Evolutionary conservation across 2,113 vertebrate genomes (phyloP), one percentile per base, ranked within the genome.

Genomic region (Platysternon megacephalum): DNA sequence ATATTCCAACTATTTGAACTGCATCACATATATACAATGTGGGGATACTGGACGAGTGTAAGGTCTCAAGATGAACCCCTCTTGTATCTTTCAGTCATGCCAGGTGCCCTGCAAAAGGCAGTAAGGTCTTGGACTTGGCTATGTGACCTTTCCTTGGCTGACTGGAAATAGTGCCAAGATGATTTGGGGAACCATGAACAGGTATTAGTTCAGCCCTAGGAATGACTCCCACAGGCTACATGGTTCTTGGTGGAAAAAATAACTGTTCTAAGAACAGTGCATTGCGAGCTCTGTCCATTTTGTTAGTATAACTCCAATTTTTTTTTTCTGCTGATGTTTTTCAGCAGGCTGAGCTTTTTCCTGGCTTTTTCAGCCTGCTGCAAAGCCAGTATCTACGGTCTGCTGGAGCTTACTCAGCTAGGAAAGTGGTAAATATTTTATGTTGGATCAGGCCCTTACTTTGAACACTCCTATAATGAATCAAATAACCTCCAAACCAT

Each of bases 1-100:
- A 6, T 74, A 74, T 85, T 83, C 32, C 84, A 94, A 58, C 56
- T 82, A 86, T 68, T 9, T 92, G 87, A 95, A 84, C 17, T 55
- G n/a, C 91, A 94, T 88, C 92, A 79, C 32, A 8, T 68, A 68
- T 8, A 24, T 81, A 56, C 10, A 22, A 93, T 88, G 84, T 86
- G 87, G 88, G 11, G 82, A 48, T 51, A 91, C 82, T 93, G 68
- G 90, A 96, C 8, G 21, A 95, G 84, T n/a, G 83, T 80, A 84
- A 93, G 39, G 65, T 81, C 92, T 96, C 65, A 91, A 96, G 85
- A 81, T 61, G 76, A 94, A 53, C 8, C n/a, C 22, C 28, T 94
- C 86, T n/a, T n/a, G n/a, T 72, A 72, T 72, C 65, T 46, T 84
- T 93, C 91, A 84, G 26, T 88, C 84, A 91, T 90, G 10, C 53